Percentiles rank a stretch among this genome's conserved stretches.
phyloP scores from a whole-genome alignment of 1,140 invertebrate genomes.

The Ips typographus region DNA sequence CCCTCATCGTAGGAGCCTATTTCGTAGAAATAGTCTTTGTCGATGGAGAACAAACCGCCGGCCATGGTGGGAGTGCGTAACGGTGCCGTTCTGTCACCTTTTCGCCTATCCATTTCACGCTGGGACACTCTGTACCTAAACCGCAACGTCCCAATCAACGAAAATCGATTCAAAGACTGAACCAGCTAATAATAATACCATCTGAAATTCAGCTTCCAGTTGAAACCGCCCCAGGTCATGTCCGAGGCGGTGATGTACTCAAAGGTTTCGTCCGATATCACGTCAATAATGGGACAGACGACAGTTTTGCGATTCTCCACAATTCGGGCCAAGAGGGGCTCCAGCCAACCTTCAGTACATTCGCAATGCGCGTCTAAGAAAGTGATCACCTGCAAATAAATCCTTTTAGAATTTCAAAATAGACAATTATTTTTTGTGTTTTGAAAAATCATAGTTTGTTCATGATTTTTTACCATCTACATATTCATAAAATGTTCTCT shows the following conservation, averaged over 20 bases:
- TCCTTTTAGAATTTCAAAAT: background rate
- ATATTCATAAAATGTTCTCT: no score
- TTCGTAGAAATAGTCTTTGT: constrained; percentile 95
- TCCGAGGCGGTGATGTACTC: constrained; percentile 93
- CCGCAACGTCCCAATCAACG: background rate
- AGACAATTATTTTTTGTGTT: no score
- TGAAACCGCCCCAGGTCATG: constrained; percentile 97
- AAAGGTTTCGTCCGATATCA: constrained; percentile 96
- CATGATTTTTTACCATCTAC: background rate
- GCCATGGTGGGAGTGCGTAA: constrained; percentile 97
- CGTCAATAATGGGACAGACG: constrained; percentile 97
- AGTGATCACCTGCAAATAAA: constrained; percentile 65
- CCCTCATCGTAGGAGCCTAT: constrained; percentile 97
- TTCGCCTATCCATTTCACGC: constrained; percentile 88
- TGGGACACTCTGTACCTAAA: constrained; percentile 92
- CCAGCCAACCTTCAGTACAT: constrained; percentile 92
- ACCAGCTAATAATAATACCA: constrained; percentile 58
- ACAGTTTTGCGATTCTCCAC: constrained; percentile 90
- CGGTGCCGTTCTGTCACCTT: constrained; percentile 86
- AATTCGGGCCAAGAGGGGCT: constrained; percentile 86
- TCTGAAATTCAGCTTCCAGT: constrained; percentile 97
- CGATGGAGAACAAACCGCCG: constrained; percentile 97
- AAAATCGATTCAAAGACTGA: background rate
- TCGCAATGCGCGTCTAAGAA: constrained; percentile 98
- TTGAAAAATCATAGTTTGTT: background rate